Base-by-base conservation (phyloP, 2,797 vertebrate genomes). In the Nasua narica region DNA sequence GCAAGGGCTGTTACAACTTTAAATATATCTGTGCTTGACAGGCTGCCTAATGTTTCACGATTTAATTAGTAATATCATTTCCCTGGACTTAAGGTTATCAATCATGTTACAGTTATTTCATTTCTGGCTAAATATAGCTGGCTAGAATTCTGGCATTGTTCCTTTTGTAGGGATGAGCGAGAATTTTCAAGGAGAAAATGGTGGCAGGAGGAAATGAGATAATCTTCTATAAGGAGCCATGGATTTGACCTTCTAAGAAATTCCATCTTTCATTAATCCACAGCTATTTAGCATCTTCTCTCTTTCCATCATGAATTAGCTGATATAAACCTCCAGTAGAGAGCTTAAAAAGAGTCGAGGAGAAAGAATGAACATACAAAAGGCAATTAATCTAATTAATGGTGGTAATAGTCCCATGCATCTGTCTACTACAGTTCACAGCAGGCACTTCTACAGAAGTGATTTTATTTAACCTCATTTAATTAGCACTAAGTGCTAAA, bases 61-160 rank as follows among this genome's bases (percentile, higher is more conserved):
- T 97, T 98, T 97, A 98, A 98, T 98, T 98, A 97, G 87, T 87
- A 98, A 92, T 97, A 98, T 97, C 18, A 95, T 95, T 97, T 98
- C 62, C 82, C 91, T 94, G 58, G 37, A 79, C 62, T 97, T 97
- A 95, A 76, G 65, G 79, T 90, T 92, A 97, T 97, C 96, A 95
- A 94, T 98, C 97, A 96, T 3, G 0, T 52, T 96, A 85, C 48
- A 90, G 79, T 97, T 97, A 97, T 92, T 98, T 91, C 54, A 82
- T 95, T 93, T 93, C 58, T 92, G 90, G 69, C 76, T 97, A 98
- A 98, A 97, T 83, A 97, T 21, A 88, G 62, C 37, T 95, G 65
- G 60, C 58, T 14, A 18, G 90, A n/a, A 23, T 70, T 92, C 77
- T 85, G 93, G 37, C 52, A 95, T 89, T 83, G 25, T 46, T 90